phyloP scores from a whole-genome alignment of 2,797 vertebrate genomes.

The Malacoctenus gilli region DNA sequence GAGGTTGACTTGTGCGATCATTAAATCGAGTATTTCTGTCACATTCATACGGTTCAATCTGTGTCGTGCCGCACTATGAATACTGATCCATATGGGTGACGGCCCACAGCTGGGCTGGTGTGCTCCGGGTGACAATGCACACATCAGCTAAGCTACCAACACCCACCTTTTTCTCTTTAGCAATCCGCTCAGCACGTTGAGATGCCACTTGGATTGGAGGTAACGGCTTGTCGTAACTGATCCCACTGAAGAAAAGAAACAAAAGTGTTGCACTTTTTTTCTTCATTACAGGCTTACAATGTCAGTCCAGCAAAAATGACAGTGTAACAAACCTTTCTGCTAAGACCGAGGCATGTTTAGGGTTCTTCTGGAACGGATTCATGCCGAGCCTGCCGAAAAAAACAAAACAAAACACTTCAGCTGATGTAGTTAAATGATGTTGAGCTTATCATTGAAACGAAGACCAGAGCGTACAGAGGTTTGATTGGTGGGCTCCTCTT shows the following conservation, averaged over 20 bases:
- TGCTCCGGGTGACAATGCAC: too few relatives aligned
- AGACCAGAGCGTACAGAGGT: conserved; percentile 85
- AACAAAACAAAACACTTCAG: background rate
- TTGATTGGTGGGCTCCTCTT: conserved; percentile 93
- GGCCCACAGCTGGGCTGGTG: too few relatives aligned
- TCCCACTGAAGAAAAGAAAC: conserved; percentile 80
- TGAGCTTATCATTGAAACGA: background rate
- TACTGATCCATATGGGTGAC: too few relatives aligned
- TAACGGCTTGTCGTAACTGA: conserved; percentile 93
- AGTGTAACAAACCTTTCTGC: conserved; percentile 85
- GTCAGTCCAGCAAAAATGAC: background rate
- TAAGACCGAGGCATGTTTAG: conserved; percentile 92
- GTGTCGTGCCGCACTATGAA: too few relatives aligned
- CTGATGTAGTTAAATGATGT: too few relatives aligned
- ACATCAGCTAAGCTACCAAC: background rate
- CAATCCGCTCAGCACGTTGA: conserved; percentile 91
- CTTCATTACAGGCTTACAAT: background rate
- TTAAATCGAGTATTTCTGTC: too few relatives aligned
- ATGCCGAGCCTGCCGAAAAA: conserved; percentile 86
- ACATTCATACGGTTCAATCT: too few relatives aligned
- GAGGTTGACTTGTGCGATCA: too few relatives aligned
- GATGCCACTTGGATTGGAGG: conserved; percentile 93
- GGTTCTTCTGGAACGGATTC: conserved; percentile 98
- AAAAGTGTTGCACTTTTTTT: background rate
- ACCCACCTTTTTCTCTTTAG: conserved; percentile 94